Conservation (phyloP, 1,140 invertebrate species). For the Philotrypesis tridentata region DNA sequence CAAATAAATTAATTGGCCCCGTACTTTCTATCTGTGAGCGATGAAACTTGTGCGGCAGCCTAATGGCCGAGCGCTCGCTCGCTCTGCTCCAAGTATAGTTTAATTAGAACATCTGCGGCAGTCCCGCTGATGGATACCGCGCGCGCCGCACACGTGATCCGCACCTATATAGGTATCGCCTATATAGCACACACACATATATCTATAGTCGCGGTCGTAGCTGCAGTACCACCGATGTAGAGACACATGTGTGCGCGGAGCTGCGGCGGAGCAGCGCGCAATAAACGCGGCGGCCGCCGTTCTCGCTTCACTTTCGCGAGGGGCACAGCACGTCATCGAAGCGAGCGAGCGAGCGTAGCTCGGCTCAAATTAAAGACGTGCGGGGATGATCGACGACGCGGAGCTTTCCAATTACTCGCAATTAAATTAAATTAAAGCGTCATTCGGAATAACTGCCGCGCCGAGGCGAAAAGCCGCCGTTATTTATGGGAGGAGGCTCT, state of each 20-base stretch:
- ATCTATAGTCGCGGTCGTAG: too few relatives aligned
- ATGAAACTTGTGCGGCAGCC: constrained; percentile 22
- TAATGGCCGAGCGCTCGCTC: neutral
- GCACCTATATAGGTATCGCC: neutral
- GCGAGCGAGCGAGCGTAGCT: neutral
- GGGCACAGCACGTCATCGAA: neutral
- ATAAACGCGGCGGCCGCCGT: neutral
- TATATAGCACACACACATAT: neutral
- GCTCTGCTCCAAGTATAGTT: too few relatives aligned
- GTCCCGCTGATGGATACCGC: neutral
- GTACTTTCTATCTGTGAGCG: constrained; percentile 44
- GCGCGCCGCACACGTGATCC: neutral
- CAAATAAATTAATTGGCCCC: constrained; percentile 46
- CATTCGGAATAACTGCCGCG: neutral
- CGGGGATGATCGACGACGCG: constrained; percentile 25
- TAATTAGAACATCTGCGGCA: constrained; percentile 46
- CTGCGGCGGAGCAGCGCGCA: neutral
- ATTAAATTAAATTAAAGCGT: too few relatives aligned
- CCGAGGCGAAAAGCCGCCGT: neutral
- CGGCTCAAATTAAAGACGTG: constrained; percentile 26
- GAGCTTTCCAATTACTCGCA: constrained; percentile 36
- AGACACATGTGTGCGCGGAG: too few relatives aligned
- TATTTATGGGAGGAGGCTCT: neutral
- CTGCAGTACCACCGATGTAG: too few relatives aligned
- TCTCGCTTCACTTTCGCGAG: constrained; percentile 23